phyloP scores from a whole-genome alignment of 2,113 vertebrate species.

The Athene noctua region DNA sequence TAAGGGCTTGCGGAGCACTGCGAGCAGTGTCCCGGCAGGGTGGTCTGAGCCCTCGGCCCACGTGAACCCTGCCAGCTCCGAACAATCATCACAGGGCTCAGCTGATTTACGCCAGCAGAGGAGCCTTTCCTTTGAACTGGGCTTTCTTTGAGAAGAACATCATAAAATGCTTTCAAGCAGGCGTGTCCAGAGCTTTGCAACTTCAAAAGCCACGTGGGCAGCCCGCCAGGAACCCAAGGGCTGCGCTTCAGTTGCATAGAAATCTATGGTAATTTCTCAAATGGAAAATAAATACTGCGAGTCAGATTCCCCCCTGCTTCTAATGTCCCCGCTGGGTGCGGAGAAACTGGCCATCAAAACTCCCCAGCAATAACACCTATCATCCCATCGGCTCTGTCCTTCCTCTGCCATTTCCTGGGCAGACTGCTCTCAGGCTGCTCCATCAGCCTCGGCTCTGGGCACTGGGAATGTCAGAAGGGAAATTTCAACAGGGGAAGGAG shows the following conservation, averaged over 20 bases:
- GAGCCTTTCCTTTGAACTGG: not conserved
- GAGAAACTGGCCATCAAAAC: not conserved
- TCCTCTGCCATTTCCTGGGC: not conserved
- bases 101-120: conserved; percentile 7
- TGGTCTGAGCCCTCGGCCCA: not conserved
- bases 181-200: conserved; percentile 7
- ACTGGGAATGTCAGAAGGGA: fast-evolving
- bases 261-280: conserved; percentile 16
- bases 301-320: not conserved
- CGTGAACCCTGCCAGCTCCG: not conserved
- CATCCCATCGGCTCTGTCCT: not conserved
- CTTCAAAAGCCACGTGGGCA: conserved; percentile 27
- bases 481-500: not conserved
- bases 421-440: not conserved
- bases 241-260: not conserved
- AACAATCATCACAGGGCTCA: not conserved
- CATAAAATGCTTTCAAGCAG: not conserved
- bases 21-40: not conserved
- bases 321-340: not conserved
- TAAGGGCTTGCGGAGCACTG: fast-evolving
- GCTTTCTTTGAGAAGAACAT: not conserved
- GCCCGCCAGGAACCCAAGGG: not conserved
- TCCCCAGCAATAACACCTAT: not conserved
- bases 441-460: not conserved
- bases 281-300: not conserved